These are phyloP conservation scores for Drosophila suboccidentalis DNA, from an alignment of 2,888 invertebrate species.

Conservation along the genomic window DNA sequence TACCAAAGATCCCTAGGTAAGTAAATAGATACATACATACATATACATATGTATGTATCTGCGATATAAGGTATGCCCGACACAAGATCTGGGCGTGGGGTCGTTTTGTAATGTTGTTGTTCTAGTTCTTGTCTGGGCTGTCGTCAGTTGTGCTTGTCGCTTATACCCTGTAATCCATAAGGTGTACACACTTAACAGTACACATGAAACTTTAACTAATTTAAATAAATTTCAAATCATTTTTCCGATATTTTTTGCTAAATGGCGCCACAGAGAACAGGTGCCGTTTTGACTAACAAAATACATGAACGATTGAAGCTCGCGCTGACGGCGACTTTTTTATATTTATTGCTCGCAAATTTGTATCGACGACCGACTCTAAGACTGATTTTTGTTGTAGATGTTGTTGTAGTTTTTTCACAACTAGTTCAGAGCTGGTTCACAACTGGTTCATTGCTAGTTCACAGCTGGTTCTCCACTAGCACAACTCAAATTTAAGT, in stretches of 20 bases:
- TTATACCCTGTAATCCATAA: slow-evolving; percentile 17
- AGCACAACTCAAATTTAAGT: too few relatives aligned
- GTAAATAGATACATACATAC: too few relatives aligned
- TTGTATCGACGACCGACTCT: too few relatives aligned
- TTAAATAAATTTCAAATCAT: not conserved
- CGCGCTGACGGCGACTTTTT: too few relatives aligned
- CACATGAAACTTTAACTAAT: not conserved
- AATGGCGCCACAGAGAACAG: too few relatives aligned
- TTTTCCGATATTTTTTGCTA: too few relatives aligned
- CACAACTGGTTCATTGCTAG: not conserved
- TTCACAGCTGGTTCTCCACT: not conserved
- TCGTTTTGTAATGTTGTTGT: slow-evolving; percentile 17
- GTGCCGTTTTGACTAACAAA: too few relatives aligned
- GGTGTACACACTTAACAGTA: not conserved
- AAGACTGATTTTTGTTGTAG: too few relatives aligned
- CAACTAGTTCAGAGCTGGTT: not conserved
- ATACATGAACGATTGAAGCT: too few relatives aligned
- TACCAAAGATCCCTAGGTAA: slow-evolving; percentile 16
- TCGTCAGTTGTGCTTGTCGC: slow-evolving; percentile 30
- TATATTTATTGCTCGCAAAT: too few relatives aligned
- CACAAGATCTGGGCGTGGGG: slow-evolving; percentile 38
- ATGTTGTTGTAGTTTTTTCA: not conserved
- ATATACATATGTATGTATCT: not conserved
- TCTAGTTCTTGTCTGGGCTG: slow-evolving; percentile 20
- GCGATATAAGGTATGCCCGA: slow-evolving; percentile 3